Percentiles rank a stretch among this genome's conserved stretches.
phyloP scores from a whole-genome alignment of 1,140 invertebrate genomes.

The Bathynomus jamesi region DNA sequence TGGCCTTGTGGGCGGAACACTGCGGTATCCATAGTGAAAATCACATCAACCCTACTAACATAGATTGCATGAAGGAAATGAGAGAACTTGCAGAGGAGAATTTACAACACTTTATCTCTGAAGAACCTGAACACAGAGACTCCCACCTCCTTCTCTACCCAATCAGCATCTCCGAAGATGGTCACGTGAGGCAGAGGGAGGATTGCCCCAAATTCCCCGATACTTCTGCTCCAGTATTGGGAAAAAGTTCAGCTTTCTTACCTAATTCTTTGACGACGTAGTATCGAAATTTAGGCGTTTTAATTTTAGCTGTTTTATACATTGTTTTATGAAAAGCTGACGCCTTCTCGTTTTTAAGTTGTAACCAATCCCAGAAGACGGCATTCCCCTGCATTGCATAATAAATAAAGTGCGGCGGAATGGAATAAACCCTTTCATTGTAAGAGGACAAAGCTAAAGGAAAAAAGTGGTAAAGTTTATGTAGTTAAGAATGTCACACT shows the following conservation, averaged over 20 bases:
- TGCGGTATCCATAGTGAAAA: slow-evolving; percentile 29
- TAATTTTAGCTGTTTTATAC: too few relatives aligned
- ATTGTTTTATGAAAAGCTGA: too few relatives aligned
- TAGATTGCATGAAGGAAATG: slow-evolving; percentile 34
- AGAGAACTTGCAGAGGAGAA: slow-evolving; percentile 21
- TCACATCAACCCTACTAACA: slow-evolving; percentile 23
- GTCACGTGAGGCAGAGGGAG: slow-evolving; percentile 29
- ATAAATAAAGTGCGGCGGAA: too few relatives aligned
- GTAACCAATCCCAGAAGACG: too few relatives aligned
- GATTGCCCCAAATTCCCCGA: slow-evolving; percentile 36
- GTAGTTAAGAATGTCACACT: too few relatives aligned
- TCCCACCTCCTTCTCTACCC: slow-evolving; percentile 37
- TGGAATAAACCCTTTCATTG: too few relatives aligned
- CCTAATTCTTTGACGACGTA: slow-evolving; percentile 35
- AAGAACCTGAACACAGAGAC: slow-evolving; percentile 34
- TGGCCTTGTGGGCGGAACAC: slow-evolving; percentile 38
- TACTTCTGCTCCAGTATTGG: slow-evolving; percentile 30
- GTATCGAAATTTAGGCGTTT: not conserved
- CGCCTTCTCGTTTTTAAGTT: too few relatives aligned
- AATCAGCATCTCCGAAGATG: slow-evolving; percentile 20
- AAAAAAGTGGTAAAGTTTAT: too few relatives aligned
- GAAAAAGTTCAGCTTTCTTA: slow-evolving; percentile 30
- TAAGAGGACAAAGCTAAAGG: too few relatives aligned
- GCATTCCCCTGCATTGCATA: too few relatives aligned
- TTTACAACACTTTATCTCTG: slow-evolving; percentile 29